phyloP scores from a whole-genome alignment of 2,797 vertebrate species.

The Anguilla anguilla region DNA sequence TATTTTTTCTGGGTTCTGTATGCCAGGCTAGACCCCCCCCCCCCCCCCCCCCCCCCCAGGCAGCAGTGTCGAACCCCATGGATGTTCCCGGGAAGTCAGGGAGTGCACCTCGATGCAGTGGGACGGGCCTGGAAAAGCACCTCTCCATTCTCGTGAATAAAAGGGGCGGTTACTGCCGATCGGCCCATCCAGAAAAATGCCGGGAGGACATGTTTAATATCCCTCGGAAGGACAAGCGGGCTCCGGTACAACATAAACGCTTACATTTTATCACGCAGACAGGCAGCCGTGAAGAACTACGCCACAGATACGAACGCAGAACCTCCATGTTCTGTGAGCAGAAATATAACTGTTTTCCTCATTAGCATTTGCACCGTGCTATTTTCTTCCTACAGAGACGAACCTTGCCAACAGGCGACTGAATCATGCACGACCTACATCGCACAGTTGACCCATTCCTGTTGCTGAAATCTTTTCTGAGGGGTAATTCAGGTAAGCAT shows the following conservation, averaged over 20 bases:
- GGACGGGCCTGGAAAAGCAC: constrained; percentile 12
- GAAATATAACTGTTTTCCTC: neutral
- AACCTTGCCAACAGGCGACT: neutral
- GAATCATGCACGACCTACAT: neutral
- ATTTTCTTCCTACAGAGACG: neutral
- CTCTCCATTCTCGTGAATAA: constrained; percentile 24
- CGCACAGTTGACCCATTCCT: neutral
- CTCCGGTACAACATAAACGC: constrained; percentile 54
- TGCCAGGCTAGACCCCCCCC: constrained; percentile 60
- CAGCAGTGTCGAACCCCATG: constrained; percentile 58
- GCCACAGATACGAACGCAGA: neutral
- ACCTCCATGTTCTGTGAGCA: neutral
- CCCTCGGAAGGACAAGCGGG: constrained; percentile 61
- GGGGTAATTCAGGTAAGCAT: neutral
- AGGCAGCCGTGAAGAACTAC: neutral
- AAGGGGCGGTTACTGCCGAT: constrained; percentile 33
- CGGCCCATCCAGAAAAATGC: constrained; percentile 39
- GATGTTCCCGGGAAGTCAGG: constrained; percentile 49
- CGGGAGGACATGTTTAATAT: constrained; percentile 51
- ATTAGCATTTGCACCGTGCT: neutral
- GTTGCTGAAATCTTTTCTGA: neutral
- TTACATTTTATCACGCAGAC: neutral
- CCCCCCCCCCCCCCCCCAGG: too few relatives aligned
- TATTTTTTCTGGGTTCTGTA: constrained; percentile 60
- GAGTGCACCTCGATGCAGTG: neutral